These are phyloP conservation scores for Mellivora capensis DNA, from an alignment of 2,113 vertebrate genomes.

Conservation along the genomic window DNA sequence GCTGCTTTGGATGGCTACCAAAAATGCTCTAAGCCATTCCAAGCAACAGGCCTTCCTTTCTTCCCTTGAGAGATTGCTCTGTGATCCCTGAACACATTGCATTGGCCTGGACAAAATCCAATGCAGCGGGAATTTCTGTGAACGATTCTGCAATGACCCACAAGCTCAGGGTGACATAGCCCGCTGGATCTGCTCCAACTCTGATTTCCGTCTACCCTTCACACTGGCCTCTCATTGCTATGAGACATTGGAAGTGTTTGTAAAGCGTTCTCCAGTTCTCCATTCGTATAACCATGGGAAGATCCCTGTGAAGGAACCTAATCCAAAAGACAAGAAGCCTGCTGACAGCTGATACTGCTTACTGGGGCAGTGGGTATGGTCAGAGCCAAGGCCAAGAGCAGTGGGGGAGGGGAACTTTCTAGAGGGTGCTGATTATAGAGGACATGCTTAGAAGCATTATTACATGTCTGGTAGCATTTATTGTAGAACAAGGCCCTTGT, in stretches of 20 bases:
- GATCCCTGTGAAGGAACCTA: background rate
- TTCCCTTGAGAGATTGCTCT: slow-evolving; percentile 50
- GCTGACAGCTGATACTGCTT: slow-evolving; percentile 1
- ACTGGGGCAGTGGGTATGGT: background rate
- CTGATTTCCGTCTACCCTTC: background rate
- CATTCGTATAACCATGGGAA: background rate
- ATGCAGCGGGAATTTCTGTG: slow-evolving; percentile 15
- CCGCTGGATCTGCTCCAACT: slow-evolving; percentile 38
- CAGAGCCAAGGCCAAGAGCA: background rate
- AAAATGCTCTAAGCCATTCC: slow-evolving; percentile 48
- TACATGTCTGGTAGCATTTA: background rate
- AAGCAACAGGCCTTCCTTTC: slow-evolving; percentile 53
- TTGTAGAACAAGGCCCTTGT: background rate
- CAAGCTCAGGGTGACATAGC: background rate
- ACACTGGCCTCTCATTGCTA: background rate
- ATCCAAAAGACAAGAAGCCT: slow-evolving; percentile 20
- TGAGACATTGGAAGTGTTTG: background rate
- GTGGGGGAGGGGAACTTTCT: background rate
- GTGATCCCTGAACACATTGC: slow-evolving; percentile 48
- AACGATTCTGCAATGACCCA: slow-evolving; percentile 42
- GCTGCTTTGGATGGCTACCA: slow-evolving; percentile 56
- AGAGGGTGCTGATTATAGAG: background rate
- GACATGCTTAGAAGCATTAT: slow-evolving; percentile 12
- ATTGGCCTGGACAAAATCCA: slow-evolving; percentile 58
- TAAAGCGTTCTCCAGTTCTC: background rate